These are phyloP conservation scores for Cremastobaeus sp. DNA, from an alignment of 2,888 invertebrate species.

Conservation along the genomic window DNA sequence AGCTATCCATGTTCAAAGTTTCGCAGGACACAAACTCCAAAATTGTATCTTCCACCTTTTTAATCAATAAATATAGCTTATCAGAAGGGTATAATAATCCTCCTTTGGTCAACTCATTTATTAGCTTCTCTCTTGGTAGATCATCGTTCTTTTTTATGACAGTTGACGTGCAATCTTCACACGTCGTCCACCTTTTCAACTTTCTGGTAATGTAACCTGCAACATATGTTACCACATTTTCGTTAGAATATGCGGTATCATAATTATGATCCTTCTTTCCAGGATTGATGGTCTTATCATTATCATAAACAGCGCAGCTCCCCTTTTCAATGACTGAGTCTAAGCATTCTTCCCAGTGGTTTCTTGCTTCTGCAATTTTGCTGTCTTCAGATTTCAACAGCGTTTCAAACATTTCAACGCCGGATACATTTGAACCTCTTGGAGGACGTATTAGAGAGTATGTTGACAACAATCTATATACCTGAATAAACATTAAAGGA, in stretches of 20 bases:
- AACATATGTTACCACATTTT: background rate
- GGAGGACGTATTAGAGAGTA: slow-evolving; percentile 47
- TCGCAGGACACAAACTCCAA: background rate
- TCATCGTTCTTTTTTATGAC: background rate
- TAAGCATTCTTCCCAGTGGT: too few relatives aligned
- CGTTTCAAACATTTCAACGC: slow-evolving; percentile 30
- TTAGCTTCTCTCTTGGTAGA: background rate
- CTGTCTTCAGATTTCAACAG: too few relatives aligned
- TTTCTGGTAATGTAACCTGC: background rate
- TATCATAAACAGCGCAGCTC: too few relatives aligned
- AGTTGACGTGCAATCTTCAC: background rate
- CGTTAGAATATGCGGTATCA: background rate
- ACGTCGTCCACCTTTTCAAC: background rate
- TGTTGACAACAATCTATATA: slow-evolving; percentile 27
- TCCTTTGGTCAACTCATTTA: slow-evolving; percentile 4
- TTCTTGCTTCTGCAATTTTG: too few relatives aligned
- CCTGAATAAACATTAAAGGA: slow-evolving; percentile 18
- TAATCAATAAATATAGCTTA: background rate
- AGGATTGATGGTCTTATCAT: too few relatives aligned
- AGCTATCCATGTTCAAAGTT: background rate
- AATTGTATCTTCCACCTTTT: background rate
- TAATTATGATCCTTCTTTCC: slow-evolving; percentile 20
- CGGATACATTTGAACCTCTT: slow-evolving; percentile 35
- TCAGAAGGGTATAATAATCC: background rate
- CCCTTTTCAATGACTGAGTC: too few relatives aligned